A percentile compares a stretch with the other conserved stretches of the same genome.
Evolutionary conservation across 2,888 invertebrate genomes (phyloP).

Genomic region (Agrochola lota): DNA sequence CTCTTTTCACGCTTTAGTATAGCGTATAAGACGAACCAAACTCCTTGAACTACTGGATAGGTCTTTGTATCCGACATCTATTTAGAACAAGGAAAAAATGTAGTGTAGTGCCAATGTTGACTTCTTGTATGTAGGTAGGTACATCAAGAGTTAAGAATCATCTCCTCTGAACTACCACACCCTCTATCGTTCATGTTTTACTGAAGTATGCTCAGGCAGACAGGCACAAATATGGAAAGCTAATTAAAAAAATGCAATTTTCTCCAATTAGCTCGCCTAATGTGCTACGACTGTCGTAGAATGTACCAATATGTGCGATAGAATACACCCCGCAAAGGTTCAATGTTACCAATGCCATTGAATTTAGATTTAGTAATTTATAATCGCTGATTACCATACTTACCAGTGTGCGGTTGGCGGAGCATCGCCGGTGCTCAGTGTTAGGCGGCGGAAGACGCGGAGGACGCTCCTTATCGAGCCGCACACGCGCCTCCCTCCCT

Average conservation of each 20-base stretch:
- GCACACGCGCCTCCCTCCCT: constrained; percentile 68
- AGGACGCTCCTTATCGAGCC: constrained; percentile 79
- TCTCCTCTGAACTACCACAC: too few relatives aligned
- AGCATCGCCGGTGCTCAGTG: constrained; percentile 44
- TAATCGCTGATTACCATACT: background rate
- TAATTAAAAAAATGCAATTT: too few relatives aligned
- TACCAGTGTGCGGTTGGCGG: constrained; percentile 2
- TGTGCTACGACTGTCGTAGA: background rate
- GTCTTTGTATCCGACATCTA: background rate
- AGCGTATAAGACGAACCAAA: too few relatives aligned
- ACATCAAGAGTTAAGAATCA: background rate
- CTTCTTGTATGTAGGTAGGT: background rate
- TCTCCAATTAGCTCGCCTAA: background rate
- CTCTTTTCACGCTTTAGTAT: background rate
- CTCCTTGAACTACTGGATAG: background rate
- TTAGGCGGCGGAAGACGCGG: constrained; percentile 60
- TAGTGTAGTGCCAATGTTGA: background rate
- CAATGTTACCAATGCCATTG: background rate
- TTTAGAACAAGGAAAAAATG: too few relatives aligned
- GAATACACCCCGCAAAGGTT: background rate
- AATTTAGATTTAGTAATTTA: background rate
- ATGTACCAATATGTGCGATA: background rate
- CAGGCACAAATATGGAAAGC: background rate
- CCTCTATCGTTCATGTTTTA: background rate
- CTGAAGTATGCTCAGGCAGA: background rate